Evolutionary conservation across 1,140 invertebrate genomes (phyloP).

Genomic region (Lepidurus arcticus): DNA sequence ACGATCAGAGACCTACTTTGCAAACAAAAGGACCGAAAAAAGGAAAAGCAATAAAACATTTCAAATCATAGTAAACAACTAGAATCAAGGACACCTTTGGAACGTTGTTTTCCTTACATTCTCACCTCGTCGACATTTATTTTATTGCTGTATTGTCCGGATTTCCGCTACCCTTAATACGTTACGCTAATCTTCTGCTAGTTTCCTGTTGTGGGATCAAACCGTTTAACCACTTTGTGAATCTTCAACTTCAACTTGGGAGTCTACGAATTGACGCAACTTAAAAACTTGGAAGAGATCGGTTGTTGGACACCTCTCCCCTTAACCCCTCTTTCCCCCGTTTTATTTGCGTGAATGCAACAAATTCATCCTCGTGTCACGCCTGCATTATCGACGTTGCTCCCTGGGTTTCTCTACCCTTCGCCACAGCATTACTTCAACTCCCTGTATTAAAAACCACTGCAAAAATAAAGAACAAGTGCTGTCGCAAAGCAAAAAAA

Average conservation of each 20-base stretch:
- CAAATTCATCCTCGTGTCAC: constrained; percentile 15
- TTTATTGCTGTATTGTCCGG: not conserved
- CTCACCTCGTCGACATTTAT: no score
- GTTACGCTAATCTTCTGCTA: not conserved
- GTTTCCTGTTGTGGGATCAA: not conserved
- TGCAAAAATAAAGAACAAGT: no score
- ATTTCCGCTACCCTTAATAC: not conserved
- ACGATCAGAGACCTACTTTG: no score
- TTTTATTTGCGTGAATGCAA: not conserved
- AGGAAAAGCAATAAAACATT: no score
- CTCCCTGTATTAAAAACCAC: no score
- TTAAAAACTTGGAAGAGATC: not conserved
- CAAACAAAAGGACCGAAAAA: no score
- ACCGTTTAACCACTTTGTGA: not conserved
- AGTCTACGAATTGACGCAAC: not conserved
- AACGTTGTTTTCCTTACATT: no score
- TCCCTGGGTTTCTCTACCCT: not conserved
- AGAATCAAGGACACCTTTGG: no score
- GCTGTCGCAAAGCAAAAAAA: no score
- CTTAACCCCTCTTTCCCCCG: not conserved
- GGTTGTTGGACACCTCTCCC: not conserved
- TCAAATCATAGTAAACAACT: no score
- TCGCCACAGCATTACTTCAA: not conserved
- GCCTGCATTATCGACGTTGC: not conserved
- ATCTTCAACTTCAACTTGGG: not conserved